phyloP scores from a whole-genome alignment of 64 coral and sea anemone genomes.

The Dendronephthya gigantea region DNA sequence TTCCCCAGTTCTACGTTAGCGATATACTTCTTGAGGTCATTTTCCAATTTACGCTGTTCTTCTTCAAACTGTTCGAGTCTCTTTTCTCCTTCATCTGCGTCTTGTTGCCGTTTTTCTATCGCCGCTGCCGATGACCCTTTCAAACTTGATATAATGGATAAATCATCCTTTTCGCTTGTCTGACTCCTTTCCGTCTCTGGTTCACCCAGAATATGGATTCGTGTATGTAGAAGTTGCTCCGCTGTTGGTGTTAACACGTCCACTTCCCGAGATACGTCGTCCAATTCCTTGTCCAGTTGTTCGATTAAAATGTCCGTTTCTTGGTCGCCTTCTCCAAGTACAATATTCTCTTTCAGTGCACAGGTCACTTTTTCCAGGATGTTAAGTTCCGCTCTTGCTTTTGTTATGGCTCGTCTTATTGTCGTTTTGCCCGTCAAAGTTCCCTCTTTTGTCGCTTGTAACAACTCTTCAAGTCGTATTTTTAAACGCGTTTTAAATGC shows the following conservation, averaged over 20 bases:
- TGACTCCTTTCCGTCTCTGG: not conserved
- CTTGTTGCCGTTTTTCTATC: not conserved
- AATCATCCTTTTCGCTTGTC: not conserved
- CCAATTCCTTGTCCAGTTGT: conserved; percentile 11
- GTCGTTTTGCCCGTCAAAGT: conserved; percentile 5
- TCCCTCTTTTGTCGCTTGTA: not conserved
- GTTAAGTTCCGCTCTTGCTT: conserved; percentile 18
- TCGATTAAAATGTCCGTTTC: conserved; percentile 24
- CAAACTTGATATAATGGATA: not conserved
- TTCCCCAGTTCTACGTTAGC: conserved; percentile 19
- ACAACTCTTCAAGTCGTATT: not conserved
- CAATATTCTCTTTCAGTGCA: conserved; percentile 17
- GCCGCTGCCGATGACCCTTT: not conserved
- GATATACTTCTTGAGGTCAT: not conserved
- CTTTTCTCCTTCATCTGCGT: not conserved
- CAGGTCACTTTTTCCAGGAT: conserved; percentile 20
- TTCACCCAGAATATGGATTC: not conserved
- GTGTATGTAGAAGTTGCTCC: not conserved
- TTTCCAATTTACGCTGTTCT: not conserved
- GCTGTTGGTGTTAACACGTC: not conserved
- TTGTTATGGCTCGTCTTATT: not conserved
- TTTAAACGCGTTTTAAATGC: not conserved
- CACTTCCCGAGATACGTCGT: conserved; percentile 12
- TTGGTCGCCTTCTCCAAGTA: conserved; percentile 6
- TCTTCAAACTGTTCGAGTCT: not conserved